Evolutionary conservation across 1,140 invertebrate genomes (phyloP).

Genomic region (Gryllus bimaculatus): DNA sequence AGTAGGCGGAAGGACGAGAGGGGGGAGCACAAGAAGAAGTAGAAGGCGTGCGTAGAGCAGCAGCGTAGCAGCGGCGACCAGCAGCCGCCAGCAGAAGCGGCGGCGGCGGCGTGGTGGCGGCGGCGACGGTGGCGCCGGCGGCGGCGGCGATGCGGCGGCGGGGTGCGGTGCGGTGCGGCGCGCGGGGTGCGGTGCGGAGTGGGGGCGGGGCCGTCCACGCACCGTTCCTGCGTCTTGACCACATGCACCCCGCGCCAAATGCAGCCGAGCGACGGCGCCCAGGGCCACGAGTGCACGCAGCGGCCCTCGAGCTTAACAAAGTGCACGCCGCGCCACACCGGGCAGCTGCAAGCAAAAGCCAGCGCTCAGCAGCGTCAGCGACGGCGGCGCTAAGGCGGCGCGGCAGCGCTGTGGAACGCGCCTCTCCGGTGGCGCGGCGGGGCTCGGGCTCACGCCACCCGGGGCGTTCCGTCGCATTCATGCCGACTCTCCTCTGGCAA

Average conservation of each 20-base stretch:
- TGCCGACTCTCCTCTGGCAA: no score
- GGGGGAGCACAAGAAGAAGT: neutral
- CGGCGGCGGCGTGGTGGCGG: no score
- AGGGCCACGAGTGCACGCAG: neutral
- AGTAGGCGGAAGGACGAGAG: neutral
- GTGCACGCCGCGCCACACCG: neutral
- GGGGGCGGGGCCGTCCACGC: neutral
- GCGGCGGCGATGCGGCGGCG: no score
- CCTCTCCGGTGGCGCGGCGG: no score
- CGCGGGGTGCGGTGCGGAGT: no score
- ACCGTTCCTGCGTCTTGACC: neutral
- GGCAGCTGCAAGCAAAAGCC: neutral
- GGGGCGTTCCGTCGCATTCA: no score
- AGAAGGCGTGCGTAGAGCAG: neutral
- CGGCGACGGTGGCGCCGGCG: no score
- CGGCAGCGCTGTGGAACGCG: no score
- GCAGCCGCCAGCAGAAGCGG: neutral
- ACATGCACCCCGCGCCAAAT: neutral
- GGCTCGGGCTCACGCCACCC: no score
- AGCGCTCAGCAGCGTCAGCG: no score
- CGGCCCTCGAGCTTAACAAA: neutral
- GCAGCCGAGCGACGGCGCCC: neutral
- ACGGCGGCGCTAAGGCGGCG: neutral
- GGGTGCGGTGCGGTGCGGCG: neutral
- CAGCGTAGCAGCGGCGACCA: neutral